phyloP scores from a whole-genome alignment of 1,140 invertebrate species.

The Asbolus verrucosus region DNA sequence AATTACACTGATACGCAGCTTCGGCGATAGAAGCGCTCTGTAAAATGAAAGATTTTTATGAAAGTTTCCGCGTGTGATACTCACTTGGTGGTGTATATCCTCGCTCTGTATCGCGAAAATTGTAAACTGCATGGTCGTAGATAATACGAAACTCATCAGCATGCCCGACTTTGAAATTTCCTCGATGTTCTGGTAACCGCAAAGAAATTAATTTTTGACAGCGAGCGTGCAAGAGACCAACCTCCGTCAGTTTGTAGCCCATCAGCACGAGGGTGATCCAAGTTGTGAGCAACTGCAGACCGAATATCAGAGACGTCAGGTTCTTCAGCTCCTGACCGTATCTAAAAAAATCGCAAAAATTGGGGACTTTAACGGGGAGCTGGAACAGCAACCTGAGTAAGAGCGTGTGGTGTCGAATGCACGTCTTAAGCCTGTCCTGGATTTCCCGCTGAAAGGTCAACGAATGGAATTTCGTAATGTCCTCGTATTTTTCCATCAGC shows the following conservation, averaged over 20 bases:
- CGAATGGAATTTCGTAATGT: constrained; percentile 22
- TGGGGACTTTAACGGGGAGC: too few relatives aligned
- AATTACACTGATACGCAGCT: constrained; percentile 29
- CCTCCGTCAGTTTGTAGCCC: constrained; percentile 31
- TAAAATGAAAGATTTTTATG: too few relatives aligned
- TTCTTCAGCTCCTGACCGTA: constrained; percentile 42
- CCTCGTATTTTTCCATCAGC: not conserved
- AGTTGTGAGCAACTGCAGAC: constrained; percentile 18
- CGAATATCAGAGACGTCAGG: constrained; percentile 15
- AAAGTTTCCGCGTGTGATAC: too few relatives aligned
- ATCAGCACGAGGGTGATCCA: constrained; percentile 14
- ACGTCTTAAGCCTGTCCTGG: not conserved
- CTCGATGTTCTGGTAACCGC: constrained; percentile 22
- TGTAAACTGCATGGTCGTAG: not conserved
- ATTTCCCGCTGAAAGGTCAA: constrained; percentile 19
- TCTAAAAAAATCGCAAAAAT: not conserved
- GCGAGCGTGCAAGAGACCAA: not conserved
- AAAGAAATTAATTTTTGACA: not conserved
- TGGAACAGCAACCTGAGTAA: constrained; percentile 21
- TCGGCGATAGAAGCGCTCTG: constrained; percentile 40
- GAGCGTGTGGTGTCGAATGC: constrained; percentile 12
- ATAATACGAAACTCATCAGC: not conserved
- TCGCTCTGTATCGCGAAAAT: constrained; percentile 36
- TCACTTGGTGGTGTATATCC: constrained; percentile 13
- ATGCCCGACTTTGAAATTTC: constrained; percentile 3